Evolutionary conservation across 2,113 vertebrate genomes (phyloP).

Genomic region (Pterophyllum scalare): DNA sequence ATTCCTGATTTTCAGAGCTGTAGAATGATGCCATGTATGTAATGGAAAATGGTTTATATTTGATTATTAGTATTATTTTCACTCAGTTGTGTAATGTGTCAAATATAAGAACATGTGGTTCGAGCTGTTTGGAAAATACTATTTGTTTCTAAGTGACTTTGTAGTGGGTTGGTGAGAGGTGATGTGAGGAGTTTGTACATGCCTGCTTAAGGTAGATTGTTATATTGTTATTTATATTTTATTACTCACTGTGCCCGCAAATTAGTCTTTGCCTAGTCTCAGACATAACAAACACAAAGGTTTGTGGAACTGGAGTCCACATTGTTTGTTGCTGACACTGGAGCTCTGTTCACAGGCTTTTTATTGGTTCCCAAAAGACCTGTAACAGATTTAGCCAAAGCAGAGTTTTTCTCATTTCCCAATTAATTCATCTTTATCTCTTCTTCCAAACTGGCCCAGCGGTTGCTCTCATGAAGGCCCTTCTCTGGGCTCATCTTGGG

Average conservation of each 20-base stretch:
- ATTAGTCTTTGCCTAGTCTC: neutral
- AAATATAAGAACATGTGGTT: conserved; percentile 88
- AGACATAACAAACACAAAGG: neutral
- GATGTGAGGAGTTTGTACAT: neutral
- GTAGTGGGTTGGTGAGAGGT: neutral
- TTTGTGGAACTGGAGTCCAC: conserved; percentile 4
- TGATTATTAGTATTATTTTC: conserved; percentile 86
- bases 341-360: conserved; percentile 38
- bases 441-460: conserved; percentile 25
- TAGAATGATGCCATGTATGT: conserved; percentile 94
- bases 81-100: conserved; percentile 90
- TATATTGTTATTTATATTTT: no score
- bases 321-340: conserved; percentile 24
- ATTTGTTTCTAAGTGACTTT: conserved; percentile 79
- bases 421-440: conserved; percentile 43
- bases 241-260: neutral
- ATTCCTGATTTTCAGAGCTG: conserved; percentile 84
- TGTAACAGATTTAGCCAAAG: conserved; percentile 13
- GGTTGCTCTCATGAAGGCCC: neutral
- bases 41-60: conserved; percentile 85
- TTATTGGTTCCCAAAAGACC: conserved; percentile 23
- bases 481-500: conserved; percentile 27
- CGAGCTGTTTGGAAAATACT: conserved; percentile 79
- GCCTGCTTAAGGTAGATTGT: conserved; percentile 4
- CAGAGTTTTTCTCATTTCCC: conserved; percentile 30